phyloP scores from a whole-genome alignment of 2,888 invertebrate genomes.

The Pecten maximus region DNA sequence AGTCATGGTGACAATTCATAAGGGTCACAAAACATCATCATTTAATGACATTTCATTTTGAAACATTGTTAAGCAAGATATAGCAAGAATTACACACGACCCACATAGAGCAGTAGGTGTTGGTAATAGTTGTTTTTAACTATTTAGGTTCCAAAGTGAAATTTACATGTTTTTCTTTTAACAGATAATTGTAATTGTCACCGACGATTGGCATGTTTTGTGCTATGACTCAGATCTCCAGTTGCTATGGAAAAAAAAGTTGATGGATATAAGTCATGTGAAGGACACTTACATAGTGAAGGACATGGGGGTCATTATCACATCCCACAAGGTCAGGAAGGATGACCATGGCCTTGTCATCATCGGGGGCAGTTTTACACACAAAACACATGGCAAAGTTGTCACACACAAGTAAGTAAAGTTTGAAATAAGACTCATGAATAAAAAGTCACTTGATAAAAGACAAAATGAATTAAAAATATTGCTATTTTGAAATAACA shows the following conservation, averaged over 20 bases:
- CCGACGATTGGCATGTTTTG: slow-evolving; percentile 78
- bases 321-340: slow-evolving; percentile 75
- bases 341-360: slow-evolving; percentile 76
- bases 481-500: background rate
- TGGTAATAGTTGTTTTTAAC: too few relatives aligned
- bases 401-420: background rate
- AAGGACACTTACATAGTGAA: slow-evolving; percentile 72
- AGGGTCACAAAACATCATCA: background rate
- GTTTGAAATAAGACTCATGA: background rate
- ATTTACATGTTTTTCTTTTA: slow-evolving; percentile 48
- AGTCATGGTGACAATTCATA: background rate
- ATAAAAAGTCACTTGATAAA: background rate
- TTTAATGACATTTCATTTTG: too few relatives aligned
- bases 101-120: too few relatives aligned
- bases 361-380: slow-evolving; percentile 77
- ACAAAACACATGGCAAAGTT: slow-evolving; percentile 63
- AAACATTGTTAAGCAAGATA: too few relatives aligned
- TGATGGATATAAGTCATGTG: slow-evolving; percentile 68
- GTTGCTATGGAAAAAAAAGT: slow-evolving; percentile 74
- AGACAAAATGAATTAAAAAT: background rate
- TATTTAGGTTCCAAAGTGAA: too few relatives aligned
- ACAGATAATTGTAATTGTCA: slow-evolving; percentile 79
- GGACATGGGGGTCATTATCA: slow-evolving; percentile 75
- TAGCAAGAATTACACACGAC: too few relatives aligned
- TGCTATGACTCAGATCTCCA: slow-evolving; percentile 74